Conservation (phyloP, 2,888 invertebrate species). For the Yponomeuta sedellus region DNA sequence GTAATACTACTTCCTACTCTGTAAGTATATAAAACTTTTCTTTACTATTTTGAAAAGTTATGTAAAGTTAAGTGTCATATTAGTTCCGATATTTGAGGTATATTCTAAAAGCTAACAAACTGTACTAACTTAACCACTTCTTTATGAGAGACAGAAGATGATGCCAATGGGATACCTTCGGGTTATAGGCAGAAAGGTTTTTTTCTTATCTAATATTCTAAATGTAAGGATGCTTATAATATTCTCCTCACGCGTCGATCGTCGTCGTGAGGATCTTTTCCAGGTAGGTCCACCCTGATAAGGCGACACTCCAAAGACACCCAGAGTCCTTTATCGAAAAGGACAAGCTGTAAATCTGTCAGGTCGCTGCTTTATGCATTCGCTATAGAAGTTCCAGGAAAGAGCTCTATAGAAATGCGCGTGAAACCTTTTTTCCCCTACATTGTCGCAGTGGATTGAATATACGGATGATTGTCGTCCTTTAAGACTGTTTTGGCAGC, state of each 20-base stretch:
- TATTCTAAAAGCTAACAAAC: too few species aligned
- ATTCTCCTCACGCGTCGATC: neutral
- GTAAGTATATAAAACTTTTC: too few species aligned
- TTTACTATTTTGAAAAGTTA: too few species aligned
- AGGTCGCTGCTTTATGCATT: conserved; percentile 7
- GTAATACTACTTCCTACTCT: too few species aligned
- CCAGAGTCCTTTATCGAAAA: neutral
- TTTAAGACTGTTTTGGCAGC: conserved; percentile 32
- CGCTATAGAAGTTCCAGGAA: neutral
- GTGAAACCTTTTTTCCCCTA: neutral
- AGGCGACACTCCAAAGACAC: neutral
- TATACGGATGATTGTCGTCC: neutral
- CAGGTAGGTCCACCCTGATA: conserved; percentile 11
- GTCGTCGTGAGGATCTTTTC: neutral
- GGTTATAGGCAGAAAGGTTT: too few species aligned
- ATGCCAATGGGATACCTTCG: too few species aligned
- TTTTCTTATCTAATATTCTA: too few species aligned
- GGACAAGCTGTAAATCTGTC: conserved; percentile 19
- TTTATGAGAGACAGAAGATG: too few species aligned
- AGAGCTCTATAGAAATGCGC: neutral
- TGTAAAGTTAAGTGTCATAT: too few species aligned
- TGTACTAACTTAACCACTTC: too few species aligned
- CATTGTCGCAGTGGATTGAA: conserved; percentile 5
- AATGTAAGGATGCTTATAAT: neutral
- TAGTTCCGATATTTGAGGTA: too few species aligned